Evolutionary conservation across 2,888 invertebrate species (phyloP), one percentile per base, ranked within the genome.

Genomic region (Cataglyphis cursor): DNA sequence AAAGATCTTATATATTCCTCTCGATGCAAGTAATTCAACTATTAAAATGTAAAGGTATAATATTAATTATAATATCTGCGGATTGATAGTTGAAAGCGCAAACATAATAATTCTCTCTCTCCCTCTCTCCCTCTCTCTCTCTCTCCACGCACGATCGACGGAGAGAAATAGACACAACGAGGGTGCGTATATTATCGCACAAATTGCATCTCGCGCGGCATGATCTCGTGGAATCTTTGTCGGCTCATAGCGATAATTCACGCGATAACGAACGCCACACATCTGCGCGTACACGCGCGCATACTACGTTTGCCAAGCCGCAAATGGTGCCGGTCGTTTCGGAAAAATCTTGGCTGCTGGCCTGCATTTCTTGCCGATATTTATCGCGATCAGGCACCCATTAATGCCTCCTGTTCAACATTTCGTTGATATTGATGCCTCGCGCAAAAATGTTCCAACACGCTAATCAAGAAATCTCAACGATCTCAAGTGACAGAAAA

Each of bases 291-390:
- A 91, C 92, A 91, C 91, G 91, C 87, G 85, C 86, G 87, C 83
- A 75, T 87, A 88, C 89, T 91, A 89, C 88, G 91, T 91, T 90
- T 91, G 93, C 93, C 93, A 93, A 93, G 88, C 94, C 94, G 87
- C 93, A 92, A 90, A 92, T 88, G 89, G 89, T 86, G 85, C 84
- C 87, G 6, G 85, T 68, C 41, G 80, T 82, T 84, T 81, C 51
- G 73, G 85, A 92, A 93, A 93, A 93, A 91, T 91, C 91, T 93
- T 93, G 93, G 93, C 93, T 87, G 81, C 85, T 84, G 84, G 91
- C 92, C 92, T 90, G 87, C 88, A 41, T 76, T 83, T 82, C 83
- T 68, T 86, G 41, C 48, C 57, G 61, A 44, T 83, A 85, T 90
- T 87, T 89, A 83, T 78, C 83, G 82, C 62, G 65, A 72, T 80